Conservation (phyloP, 2,888 invertebrate genomes). For the Stictocephala bisonia region DNA sequence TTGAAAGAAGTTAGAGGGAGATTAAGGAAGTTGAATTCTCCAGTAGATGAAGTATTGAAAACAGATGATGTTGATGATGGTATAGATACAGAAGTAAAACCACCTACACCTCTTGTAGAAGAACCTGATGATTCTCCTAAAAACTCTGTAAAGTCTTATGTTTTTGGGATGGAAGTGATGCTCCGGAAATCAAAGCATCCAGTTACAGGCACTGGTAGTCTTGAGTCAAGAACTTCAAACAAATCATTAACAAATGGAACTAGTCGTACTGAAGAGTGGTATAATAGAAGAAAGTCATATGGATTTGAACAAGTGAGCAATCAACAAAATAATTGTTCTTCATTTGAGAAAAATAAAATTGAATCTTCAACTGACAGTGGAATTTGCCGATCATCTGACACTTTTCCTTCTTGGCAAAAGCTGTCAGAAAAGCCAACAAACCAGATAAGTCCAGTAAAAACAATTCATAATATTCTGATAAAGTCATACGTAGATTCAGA, state of each 20-base stretch:
- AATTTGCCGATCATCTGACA: constrained; percentile 78
- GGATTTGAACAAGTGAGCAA: constrained; percentile 74
- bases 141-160: constrained; percentile 64
- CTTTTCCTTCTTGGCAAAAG: constrained; percentile 62
- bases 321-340: constrained; percentile 58
- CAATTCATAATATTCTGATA: constrained; percentile 39
- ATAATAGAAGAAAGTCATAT: constrained; percentile 79
- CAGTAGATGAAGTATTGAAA: constrained; percentile 42
- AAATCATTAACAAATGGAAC: constrained; percentile 57
- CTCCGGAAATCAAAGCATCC: constrained; percentile 61
- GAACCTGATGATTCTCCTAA: constrained; percentile 53
- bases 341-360: constrained; percentile 68
- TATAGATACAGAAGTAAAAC: constrained; percentile 65
- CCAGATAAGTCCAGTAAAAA: constrained; percentile 30
- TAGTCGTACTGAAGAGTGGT: constrained; percentile 74
- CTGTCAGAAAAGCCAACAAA: constrained; percentile 7
- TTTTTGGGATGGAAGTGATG: constrained; percentile 66
- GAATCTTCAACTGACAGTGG: constrained; percentile 85
- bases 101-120: constrained; percentile 49
- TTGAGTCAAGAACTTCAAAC: constrained; percentile 66
- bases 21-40: constrained; percentile 66
- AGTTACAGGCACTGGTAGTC: constrained; percentile 64
- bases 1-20: constrained; percentile 71
- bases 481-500: constrained; percentile 24
- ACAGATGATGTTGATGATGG: constrained; percentile 64